Conservation (phyloP, 1,140 invertebrate genomes). For the Platyscapa corneri region DNA sequence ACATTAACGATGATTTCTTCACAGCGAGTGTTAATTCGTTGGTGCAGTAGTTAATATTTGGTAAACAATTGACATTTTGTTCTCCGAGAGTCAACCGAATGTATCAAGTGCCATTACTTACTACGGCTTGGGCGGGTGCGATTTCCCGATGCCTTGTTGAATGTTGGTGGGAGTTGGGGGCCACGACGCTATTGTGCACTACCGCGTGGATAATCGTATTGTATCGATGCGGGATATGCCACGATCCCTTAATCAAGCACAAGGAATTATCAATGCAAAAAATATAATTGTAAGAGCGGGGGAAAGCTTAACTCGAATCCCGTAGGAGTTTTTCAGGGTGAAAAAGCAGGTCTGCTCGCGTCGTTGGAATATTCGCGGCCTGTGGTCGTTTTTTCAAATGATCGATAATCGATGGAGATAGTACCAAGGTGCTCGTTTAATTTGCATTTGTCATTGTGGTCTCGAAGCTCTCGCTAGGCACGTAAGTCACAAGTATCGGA, state of each 20-base stretch:
- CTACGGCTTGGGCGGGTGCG: not conserved
- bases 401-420: not conserved
- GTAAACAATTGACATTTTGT: constrained; percentile 6
- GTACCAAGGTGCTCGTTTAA: not conserved
- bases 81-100: not conserved
- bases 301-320: not conserved
- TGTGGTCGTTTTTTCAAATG: not conserved
- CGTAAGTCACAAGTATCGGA: not conserved
- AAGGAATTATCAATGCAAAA: not conserved
- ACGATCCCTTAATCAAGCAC: not conserved
- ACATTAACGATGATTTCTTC: not conserved
- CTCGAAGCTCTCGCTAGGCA: not conserved
- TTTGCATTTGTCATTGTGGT: not conserved
- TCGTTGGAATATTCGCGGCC: not conserved
- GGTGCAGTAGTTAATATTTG: not conserved
- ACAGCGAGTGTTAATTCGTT: not conserved
- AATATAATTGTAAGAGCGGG: not conserved
- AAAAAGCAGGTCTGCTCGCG: not conserved
- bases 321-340: not conserved
- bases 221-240: not conserved
- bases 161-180: not conserved
- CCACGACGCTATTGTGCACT: not conserved
- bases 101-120: constrained; percentile 2
- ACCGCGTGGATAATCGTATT: not conserved
- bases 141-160: not conserved